Conservation (phyloP, 2,797 vertebrate genomes). For the Semaprochilodus insignis region DNA sequence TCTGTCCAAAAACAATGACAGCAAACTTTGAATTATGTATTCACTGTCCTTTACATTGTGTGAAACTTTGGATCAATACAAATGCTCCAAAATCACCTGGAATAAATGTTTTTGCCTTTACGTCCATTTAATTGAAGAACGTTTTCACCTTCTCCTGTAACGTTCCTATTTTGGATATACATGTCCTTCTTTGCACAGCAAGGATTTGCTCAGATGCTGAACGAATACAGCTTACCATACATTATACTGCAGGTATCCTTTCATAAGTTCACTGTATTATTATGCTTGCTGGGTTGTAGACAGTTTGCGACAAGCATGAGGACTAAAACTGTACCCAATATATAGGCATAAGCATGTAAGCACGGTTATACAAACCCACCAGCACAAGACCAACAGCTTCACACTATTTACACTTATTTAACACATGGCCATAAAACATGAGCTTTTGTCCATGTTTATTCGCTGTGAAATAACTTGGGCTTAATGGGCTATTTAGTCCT, state of each 20-base stretch:
- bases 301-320: conserved; percentile 14
- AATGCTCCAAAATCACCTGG: too few species aligned
- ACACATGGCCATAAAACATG: conserved; percentile 57
- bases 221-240: conserved; percentile 52
- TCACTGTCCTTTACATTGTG: too few species aligned
- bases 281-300: conserved; percentile 15
- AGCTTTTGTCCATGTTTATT: conserved; percentile 70
- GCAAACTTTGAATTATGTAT: too few species aligned
- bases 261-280: conserved; percentile 39
- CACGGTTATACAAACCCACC: conserved; percentile 8
- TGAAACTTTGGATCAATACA: too few species aligned
- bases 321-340: conserved; percentile 2
- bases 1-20: too few species aligned
- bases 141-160: too few species aligned
- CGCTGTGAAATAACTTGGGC: conserved; percentile 70
- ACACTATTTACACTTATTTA: conserved; percentile 52
- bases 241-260: conserved; percentile 54
- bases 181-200: too few species aligned
- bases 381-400: conserved; percentile 45
- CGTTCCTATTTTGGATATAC: too few species aligned
- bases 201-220: conserved; percentile 41
- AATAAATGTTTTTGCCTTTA: too few species aligned
- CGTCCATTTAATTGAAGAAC: too few species aligned
- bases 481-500: conserved; percentile 73
- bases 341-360: conserved; percentile 17